Conservation (phyloP, 2,888 invertebrate genomes). For the Balanococcus diminutus region DNA sequence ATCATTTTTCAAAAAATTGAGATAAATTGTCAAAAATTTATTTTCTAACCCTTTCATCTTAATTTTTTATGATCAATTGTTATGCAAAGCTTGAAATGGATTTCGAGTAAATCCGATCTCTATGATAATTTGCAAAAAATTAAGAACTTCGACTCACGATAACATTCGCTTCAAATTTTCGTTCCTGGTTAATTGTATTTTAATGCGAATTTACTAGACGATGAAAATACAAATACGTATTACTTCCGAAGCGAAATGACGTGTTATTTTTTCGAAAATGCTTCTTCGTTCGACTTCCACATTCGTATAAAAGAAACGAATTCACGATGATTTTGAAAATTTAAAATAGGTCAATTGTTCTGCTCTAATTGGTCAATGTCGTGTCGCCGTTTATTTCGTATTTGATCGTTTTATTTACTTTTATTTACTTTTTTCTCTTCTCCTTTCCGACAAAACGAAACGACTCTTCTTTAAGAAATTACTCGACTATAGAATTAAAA, state of each 20-base stretch:
- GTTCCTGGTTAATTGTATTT: too few relatives aligned
- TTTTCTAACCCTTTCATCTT: too few relatives aligned
- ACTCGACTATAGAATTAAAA: not conserved
- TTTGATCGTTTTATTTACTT: not conserved
- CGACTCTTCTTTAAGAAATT: not conserved
- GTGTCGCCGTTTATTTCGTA: not conserved
- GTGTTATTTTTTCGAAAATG: not conserved
- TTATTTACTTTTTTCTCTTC: not conserved
- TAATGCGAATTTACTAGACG: too few relatives aligned
- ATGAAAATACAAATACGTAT: too few relatives aligned
- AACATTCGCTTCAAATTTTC: too few relatives aligned
- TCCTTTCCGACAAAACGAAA: not conserved
- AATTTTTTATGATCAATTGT: too few relatives aligned
- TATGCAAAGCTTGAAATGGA: too few relatives aligned
- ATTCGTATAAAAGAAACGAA: not conserved
- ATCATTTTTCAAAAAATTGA: too few relatives aligned
- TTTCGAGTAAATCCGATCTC: too few relatives aligned
- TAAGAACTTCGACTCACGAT: too few relatives aligned
- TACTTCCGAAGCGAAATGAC: not conserved
- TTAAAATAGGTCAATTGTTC: not conserved
- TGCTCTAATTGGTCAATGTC: not conserved
- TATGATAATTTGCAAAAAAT: too few relatives aligned
- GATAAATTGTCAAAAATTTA: too few relatives aligned
- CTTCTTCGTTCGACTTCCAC: not conserved
- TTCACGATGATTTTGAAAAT: not conserved